Conservation (phyloP, 1,140 invertebrate species). For the Lepidurus packardi region DNA sequence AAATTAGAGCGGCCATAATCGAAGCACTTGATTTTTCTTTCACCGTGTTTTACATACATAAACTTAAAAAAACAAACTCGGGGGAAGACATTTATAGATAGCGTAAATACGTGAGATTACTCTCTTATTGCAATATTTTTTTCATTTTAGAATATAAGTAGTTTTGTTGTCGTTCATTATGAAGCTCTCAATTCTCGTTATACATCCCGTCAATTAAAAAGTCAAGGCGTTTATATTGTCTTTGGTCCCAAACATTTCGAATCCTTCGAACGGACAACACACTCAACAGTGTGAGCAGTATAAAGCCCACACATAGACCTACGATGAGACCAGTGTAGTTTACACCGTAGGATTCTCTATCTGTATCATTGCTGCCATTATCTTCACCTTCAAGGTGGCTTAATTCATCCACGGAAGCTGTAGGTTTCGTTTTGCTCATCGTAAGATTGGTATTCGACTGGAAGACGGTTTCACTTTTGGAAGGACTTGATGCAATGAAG, state of each 20-base stretch:
- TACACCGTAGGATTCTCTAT: not conserved
- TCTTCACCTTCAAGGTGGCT: slow-evolving; percentile 5
- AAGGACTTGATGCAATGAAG: not conserved
- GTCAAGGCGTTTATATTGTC: slow-evolving; percentile 33
- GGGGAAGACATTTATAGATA: slow-evolving; percentile 22
- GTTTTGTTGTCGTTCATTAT: not conserved
- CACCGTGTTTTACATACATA: slow-evolving; percentile 11
- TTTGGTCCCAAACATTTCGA: slow-evolving; percentile 29
- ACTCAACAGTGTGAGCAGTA: slow-evolving; percentile 22
- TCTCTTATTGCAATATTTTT: slow-evolving; percentile 27
- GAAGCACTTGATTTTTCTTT: not conserved
- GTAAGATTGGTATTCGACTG: not conserved
- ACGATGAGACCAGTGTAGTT: slow-evolving; percentile 30
- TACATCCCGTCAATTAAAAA: slow-evolving; percentile 34
- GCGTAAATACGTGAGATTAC: not conserved
- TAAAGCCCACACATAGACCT: slow-evolving; percentile 27
- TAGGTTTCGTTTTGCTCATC: slow-evolving; percentile 22
- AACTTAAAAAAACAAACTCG: slow-evolving; percentile 20
- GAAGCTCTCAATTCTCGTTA: slow-evolving; percentile 24
- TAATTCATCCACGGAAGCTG: slow-evolving; percentile 8
- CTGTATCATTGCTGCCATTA: not conserved
- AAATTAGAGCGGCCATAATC: not conserved
- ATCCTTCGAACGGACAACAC: slow-evolving; percentile 25
- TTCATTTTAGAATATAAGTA: slow-evolving; percentile 25
- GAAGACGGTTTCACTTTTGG: not conserved